Evolutionary conservation across 2,797 vertebrate species (phyloP).

Genomic region (Micromesistius poutassou): DNA sequence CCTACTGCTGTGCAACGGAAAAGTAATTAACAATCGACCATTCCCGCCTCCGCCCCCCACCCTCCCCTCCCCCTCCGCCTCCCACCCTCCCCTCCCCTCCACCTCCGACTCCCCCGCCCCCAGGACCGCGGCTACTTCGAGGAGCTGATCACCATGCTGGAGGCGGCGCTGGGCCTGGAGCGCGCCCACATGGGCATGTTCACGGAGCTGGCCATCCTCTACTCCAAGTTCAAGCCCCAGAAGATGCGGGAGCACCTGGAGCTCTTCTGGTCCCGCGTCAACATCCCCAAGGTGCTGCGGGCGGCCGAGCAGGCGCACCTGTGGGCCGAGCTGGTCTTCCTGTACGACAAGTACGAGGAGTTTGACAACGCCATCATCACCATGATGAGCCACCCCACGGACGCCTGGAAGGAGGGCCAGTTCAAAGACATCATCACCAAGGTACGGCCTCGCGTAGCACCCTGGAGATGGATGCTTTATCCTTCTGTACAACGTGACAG

Average conservation of each 20-base stretch:
- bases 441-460: conserved; percentile 62
- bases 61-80: too few species aligned
- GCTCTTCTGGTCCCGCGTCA: conserved; percentile 98
- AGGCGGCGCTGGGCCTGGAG: conserved; percentile 94
- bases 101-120: conserved; percentile 11
- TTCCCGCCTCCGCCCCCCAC: conserved; percentile 5
- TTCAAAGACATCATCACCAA: conserved; percentile 99
- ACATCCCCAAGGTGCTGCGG: conserved; percentile 98
- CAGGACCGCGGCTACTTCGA: conserved; percentile 98
- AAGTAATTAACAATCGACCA: not conserved
- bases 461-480: not conserved
- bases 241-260: conserved; percentile 99
- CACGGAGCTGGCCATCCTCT: conserved; percentile 97
- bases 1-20: too few species aligned
- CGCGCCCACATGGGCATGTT: conserved; percentile 99
- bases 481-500: not conserved
- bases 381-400: conserved; percentile 98
- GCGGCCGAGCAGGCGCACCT: conserved; percentile 98
- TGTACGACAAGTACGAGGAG: conserved; percentile 99
- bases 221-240: conserved; percentile 99
- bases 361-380: conserved; percentile 98
- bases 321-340: conserved; percentile 96
- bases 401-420: conserved; percentile 98
- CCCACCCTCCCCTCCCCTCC: not conserved
- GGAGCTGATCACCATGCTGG: conserved; percentile 98